phyloP scores from a whole-genome alignment of 1,140 invertebrate species.

The Sipha flava region DNA sequence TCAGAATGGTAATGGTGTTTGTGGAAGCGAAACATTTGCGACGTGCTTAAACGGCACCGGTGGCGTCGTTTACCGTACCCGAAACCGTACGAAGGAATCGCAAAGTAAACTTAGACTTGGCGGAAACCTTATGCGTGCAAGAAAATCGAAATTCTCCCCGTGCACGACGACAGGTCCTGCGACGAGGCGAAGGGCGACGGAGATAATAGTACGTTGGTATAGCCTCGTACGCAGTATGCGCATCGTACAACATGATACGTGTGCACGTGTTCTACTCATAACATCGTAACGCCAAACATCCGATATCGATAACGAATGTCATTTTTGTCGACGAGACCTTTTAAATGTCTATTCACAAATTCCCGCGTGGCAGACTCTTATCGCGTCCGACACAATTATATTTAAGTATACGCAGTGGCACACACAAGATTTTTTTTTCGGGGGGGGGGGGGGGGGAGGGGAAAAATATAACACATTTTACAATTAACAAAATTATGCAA shows the following conservation, averaged over 20 bases:
- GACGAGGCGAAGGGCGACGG: not conserved
- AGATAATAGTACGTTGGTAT: not conserved
- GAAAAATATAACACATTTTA: too few species aligned
- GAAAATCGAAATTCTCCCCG: not conserved
- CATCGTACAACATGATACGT: too few species aligned
- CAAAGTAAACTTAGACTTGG: slow-evolving; percentile 30
- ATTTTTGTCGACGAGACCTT: not conserved
- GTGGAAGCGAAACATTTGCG: not conserved
- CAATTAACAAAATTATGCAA: too few species aligned
- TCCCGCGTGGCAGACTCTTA: too few species aligned
- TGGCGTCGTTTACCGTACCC: slow-evolving; percentile 16
- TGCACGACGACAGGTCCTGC: not conserved
- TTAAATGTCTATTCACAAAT: too few species aligned
- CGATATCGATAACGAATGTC: not conserved
- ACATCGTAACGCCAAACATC: too few species aligned
- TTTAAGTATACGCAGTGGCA: too few species aligned
- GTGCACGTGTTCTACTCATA: too few species aligned
- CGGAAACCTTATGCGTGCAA: not conserved
- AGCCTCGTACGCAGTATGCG: too few species aligned
- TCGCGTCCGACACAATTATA: too few species aligned
- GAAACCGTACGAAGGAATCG: slow-evolving; percentile 7
- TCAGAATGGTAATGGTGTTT: not conserved
- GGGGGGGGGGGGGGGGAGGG: too few species aligned
- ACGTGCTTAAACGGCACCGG: not conserved
- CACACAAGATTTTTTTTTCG: too few species aligned